A percentile compares a stretch with the other conserved stretches of the same genome.
These are phyloP conservation scores for Champsocephalus esox DNA, from an alignment of 2,797 vertebrate species.

Conservation along the genomic window DNA sequence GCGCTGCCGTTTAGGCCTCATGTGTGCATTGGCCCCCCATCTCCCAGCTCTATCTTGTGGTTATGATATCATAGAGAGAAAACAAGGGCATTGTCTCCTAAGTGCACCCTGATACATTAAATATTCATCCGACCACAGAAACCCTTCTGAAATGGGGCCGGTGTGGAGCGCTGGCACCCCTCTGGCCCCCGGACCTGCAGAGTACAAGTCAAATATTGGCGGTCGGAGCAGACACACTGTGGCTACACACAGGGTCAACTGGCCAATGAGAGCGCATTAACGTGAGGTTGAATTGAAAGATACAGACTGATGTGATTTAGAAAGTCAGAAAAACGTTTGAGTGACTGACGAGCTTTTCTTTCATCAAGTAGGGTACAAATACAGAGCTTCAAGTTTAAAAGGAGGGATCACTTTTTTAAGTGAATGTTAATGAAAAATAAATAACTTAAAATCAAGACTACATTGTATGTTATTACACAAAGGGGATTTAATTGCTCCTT, in stretches of 20 bases:
- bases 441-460: neutral
- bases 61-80: conserved; percentile 90
- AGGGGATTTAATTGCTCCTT: neutral
- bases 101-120: conserved; percentile 88
- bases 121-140: conserved; percentile 87
- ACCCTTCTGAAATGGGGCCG: conserved; percentile 79
- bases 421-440: neutral
- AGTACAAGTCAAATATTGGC: conserved; percentile 76
- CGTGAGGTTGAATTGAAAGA: conserved; percentile 36
- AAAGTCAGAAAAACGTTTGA: neutral
- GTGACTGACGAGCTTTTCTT: neutral
- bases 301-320: neutral
- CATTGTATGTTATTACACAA: neutral
- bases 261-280: conserved; percentile 57
- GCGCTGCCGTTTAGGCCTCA: conserved; percentile 78
- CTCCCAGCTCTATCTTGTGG: conserved; percentile 87
- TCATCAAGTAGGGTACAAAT: neutral
- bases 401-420: neutral
- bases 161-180: conserved; percentile 67
- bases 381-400: neutral
- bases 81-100: conserved; percentile 86
- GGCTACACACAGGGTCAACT: conserved; percentile 58
- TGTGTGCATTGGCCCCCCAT: conserved; percentile 77
- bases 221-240: conserved; percentile 45
- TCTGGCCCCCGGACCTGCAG: conserved; percentile 61